Base-by-base conservation (phyloP, 2,797 vertebrate genomes). In the Ispidina picta region DNA sequence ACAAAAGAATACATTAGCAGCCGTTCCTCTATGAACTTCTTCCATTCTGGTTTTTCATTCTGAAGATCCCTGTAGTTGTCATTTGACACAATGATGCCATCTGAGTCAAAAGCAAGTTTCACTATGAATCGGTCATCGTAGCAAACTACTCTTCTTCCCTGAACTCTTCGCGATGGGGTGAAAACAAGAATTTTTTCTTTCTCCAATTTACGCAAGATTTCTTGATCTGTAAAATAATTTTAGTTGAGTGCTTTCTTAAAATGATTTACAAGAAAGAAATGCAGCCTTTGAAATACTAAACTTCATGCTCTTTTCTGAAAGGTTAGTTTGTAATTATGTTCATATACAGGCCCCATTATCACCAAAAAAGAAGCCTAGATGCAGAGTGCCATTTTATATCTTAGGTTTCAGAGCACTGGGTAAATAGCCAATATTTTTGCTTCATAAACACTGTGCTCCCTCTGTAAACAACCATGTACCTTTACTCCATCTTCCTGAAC, bases 1-100 rank as follows among this genome's bases (percentile, higher is more conserved):
- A 99, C 99, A 97, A 99, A 99, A 76, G 99, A 99, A 97, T 99
- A 99, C 99, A 99, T 99, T 31, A 99, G 98, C 86, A 99, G 98
- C 37, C 99, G 98, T 94, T 99, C 99, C 90, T 99, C 99, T 78
- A 99, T 99, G 96, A 99, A 99, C 96, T 99, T 99, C 97, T 99
- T 99, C 99, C 99, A 99, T 89, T 99, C 99, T 20, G 99, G 99
- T 92, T 99, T 99, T 96, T 99, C 99, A 15, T 99, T 99, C 95
- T 99, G 99, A 96, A 99, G 98, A 96, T 99, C 99, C 76, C 99
- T 97, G 96, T 99, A 99, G 98, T 99, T 99, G 97, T 99, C 99
- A 49, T 99, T 99, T 58, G 99, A 99, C 41, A 99, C 99, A 92
- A 99, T 99, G 97, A 99, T 99, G 97, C 99, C 99, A 83, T 99